Percentiles rank a stretch among this genome's conserved stretches.
Conservation (phyloP, 2,888 invertebrate species). For the Chloromyia formosa region DNA sequence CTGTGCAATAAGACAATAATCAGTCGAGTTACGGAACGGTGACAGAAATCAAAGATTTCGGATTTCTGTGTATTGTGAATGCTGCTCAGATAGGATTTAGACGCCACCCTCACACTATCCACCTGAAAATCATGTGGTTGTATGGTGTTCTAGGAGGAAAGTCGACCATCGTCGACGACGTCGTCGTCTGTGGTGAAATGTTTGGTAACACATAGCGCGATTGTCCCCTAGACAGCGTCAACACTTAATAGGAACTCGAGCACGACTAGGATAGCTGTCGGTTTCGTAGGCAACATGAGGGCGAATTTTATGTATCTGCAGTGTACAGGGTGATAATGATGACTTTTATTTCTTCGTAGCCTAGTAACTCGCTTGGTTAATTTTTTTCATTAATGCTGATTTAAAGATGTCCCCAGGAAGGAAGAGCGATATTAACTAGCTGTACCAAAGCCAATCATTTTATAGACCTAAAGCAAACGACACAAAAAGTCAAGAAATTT, state of each 20-base stretch:
- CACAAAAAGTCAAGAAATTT: too few species aligned
- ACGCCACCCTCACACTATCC: constrained; percentile 18
- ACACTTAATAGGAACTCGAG: constrained; percentile 19
- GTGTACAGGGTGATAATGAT: constrained; percentile 12
- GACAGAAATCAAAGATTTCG: too few species aligned
- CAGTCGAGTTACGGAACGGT: not conserved
- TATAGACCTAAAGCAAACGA: too few species aligned
- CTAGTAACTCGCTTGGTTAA: too few species aligned
- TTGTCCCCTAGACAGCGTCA: constrained; percentile 31
- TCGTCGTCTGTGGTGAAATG: not conserved
- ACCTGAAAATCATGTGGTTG: not conserved
- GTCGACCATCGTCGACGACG: too few species aligned
- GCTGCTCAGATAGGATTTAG: not conserved
- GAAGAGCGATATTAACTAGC: too few species aligned
- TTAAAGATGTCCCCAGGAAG: too few species aligned
- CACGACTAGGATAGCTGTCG: constrained; percentile 42
- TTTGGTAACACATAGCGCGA: constrained; percentile 26
- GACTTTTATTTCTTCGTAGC: too few species aligned
- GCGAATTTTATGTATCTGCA: not conserved
- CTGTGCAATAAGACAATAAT: not conserved
- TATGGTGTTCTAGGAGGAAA: not conserved
- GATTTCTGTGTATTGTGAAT: not conserved
- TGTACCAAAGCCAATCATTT: too few species aligned
- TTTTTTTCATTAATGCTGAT: too few species aligned
- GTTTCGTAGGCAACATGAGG: not conserved